Conservation (phyloP, 64 coral and sea anemone species). For the Montipora sp. region DNA sequence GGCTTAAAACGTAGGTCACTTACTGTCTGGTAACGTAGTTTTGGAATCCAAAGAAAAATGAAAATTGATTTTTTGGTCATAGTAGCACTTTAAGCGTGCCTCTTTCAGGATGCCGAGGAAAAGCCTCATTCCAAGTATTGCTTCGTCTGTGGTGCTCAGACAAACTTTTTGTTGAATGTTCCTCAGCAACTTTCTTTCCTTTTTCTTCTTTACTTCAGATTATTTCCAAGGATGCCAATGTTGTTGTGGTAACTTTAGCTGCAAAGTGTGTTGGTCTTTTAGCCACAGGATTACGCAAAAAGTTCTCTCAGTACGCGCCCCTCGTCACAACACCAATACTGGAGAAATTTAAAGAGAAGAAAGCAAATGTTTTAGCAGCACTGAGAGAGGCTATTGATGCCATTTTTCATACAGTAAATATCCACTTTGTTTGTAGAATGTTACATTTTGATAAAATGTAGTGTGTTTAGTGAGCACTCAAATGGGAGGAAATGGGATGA, state of each 20-base stretch:
- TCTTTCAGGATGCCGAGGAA: too few relatives aligned
- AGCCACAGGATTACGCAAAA: conserved; percentile 88
- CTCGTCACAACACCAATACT: conserved; percentile 70
- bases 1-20: too few relatives aligned
- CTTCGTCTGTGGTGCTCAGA: too few relatives aligned
- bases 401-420: conserved; percentile 71
- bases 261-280: conserved; percentile 75
- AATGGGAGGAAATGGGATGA: too few relatives aligned
- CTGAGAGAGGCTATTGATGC: conserved; percentile 96
- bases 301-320: conserved; percentile 84
- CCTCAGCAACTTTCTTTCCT: background rate
- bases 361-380: conserved; percentile 86
- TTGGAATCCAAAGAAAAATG: too few relatives aligned
- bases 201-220: conserved; percentile 49
- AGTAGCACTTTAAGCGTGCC: too few relatives aligned
- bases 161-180: background rate
- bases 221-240: conserved; percentile 95
- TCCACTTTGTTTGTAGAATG: too few relatives aligned
- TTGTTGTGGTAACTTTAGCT: conserved; percentile 92
- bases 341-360: conserved; percentile 99
- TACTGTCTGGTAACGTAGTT: too few relatives aligned
- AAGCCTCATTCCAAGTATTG: too few relatives aligned
- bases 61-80: too few relatives aligned
- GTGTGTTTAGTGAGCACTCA: too few relatives aligned
- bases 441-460: too few relatives aligned